Base-by-base conservation (phyloP, 2,113 vertebrate genomes). In the Myotis davidii region DNA sequence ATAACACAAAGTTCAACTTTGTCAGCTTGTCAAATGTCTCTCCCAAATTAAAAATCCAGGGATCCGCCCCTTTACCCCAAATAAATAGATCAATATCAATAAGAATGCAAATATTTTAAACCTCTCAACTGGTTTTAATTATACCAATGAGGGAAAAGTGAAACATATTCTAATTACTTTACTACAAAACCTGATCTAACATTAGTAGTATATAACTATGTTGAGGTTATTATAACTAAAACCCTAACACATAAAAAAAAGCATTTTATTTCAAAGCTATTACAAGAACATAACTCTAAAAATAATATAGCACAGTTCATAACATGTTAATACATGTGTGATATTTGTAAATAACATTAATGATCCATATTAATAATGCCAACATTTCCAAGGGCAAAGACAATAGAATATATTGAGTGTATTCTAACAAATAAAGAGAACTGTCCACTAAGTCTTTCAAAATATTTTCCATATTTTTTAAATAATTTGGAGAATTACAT, bases 41-140 rank as follows among this genome's bases (percentile, higher is more conserved):
- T 48, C 81, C 42, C 39, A 92, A 90, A 50, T 48, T 65, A 67
- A 93, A 72, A 72, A 91, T 65, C 25, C 18, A 64, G 14, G 8
- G 8, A 34, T 72, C 52, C 61, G 4, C 16, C 29, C 69, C 29
- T 20, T 13, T 8, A 56, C 6, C 6, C 18, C 37, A 65, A 76
- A 82, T 23, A 94, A 52, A 54, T 78, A 88, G 78, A 91, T 34
- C 48, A 74, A 54, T 23, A 82, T 79, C 50, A 74, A 34, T 64
- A 91, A 76, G 23, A 94, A 92, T 39, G 39, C 77, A 21, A 21
- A 78, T 3, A 74, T 83, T 91, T 89, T 67, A 37, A 91, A 94
- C 13, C 9, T 81, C 73, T 27, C 50, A 91, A 32, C 17, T 88
- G 27, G 61, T 59, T 93, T 91, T 84, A 93, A 92, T 76, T 77